Conservation (phyloP, 2,113 vertebrate genomes). For the Rousettus leschenaultii region DNA sequence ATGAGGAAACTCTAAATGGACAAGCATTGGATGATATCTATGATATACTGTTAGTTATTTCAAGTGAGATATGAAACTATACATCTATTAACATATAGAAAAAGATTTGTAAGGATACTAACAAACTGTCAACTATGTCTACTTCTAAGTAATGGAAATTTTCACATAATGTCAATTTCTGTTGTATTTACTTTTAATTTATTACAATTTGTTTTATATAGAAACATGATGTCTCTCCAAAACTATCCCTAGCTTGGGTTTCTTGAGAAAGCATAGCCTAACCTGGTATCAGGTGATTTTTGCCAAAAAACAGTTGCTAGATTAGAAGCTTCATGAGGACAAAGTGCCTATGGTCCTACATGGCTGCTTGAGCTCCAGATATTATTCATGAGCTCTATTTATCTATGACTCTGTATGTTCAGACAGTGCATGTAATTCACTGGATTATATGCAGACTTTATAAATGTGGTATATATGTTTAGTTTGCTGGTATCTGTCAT, state of each 20-base stretch:
- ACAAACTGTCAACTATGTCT: not conserved
- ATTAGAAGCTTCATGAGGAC: not conserved
- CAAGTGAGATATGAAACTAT: not conserved
- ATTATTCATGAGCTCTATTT: not conserved
- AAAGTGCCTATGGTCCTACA: not conserved
- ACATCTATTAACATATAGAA: not conserved
- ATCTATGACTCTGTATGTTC: not conserved
- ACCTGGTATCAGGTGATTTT: not conserved
- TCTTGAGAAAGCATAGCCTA: not conserved
- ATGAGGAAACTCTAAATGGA: not conserved
- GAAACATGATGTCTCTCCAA: not conserved
- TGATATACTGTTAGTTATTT: not conserved
- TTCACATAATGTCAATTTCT: not conserved
- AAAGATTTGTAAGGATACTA: not conserved
- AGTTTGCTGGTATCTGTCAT: not conserved
- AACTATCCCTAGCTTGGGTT: not conserved
- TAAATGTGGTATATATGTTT: not conserved
- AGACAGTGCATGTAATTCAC: not conserved
- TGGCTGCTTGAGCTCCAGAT: not conserved
- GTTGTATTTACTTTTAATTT: not conserved
- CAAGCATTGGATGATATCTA: not conserved
- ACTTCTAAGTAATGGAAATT: not conserved
- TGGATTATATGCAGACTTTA: not conserved
- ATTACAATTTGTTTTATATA: not conserved
- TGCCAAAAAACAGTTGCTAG: not conserved